These are phyloP conservation scores for Enoplosus armatus DNA, from an alignment of 2,797 vertebrate genomes.

Conservation along the genomic window DNA sequence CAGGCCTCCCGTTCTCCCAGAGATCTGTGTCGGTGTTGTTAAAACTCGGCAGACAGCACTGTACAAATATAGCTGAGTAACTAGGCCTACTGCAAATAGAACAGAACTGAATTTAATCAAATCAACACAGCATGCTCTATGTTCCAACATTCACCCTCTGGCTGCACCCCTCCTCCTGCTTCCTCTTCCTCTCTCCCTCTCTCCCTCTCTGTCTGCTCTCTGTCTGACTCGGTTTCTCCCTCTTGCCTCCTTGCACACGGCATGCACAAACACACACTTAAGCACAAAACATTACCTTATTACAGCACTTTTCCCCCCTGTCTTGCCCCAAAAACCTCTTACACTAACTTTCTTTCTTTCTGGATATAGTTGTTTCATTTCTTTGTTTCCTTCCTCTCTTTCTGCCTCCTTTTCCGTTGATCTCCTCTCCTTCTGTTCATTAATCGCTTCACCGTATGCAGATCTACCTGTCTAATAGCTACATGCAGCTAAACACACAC, in stretches of 20 bases:
- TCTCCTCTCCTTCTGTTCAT: not conserved
- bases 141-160: constrained; percentile 77
- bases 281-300: constrained; percentile 18
- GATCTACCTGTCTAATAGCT: not conserved
- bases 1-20: constrained; percentile 49
- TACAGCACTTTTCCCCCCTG: not conserved
- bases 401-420: not conserved
- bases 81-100: constrained; percentile 79
- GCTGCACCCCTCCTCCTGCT: constrained; percentile 63
- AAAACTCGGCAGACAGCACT: constrained; percentile 72
- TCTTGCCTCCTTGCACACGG: constrained; percentile 36
- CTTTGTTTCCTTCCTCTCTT: not conserved
- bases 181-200: constrained; percentile 53
- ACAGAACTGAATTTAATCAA: constrained; percentile 82
- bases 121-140: constrained; percentile 77
- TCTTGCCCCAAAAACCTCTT: constrained; percentile 9
- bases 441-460: not conserved
- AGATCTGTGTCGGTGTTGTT: constrained; percentile 73
- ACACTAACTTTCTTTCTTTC: not conserved
- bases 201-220: constrained; percentile 53
- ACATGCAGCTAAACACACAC: constrained; percentile 10
- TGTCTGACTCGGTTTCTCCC: constrained; percentile 44
- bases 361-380: not conserved
- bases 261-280: constrained; percentile 18
- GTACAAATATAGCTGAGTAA: constrained; percentile 80